Base-by-base conservation (phyloP, 2,797 vertebrate species). In the Masticophis lateralis region DNA sequence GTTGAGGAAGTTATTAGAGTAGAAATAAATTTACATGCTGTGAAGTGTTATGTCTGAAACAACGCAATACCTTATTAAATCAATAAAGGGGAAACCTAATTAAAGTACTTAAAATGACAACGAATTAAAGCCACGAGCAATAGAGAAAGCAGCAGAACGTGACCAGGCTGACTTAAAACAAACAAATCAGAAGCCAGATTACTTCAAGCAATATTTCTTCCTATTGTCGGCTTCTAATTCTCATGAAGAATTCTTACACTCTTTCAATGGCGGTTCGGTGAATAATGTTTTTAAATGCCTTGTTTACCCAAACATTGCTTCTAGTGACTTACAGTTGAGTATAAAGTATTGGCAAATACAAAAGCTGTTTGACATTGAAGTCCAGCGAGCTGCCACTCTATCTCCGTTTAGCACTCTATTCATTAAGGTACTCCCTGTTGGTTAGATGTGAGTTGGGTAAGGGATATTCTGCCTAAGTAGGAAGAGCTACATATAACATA, bases 301-400 rank as follows among this genome's bases (percentile, higher is more conserved):
- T 87, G 94, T 93, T 94, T 94, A 94, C 91, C 95, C 91, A 96
- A 5, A 5, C 22, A 25, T 94, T 56, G 83, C 55, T 89, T 88
- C 55, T 60, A 91, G 51, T 92, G 95, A 96, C 91, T 94, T 93
- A 91, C 2, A 0, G 91, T 69, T 60, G 94, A 59, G 86, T 57
- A 88, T 94, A 87, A 95, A 96, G 94, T 96, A 96, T 96, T 96
- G 95, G 95, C 93, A 97, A 92, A 96, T 87, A 92, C 43, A 51
- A 94, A 51, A 94, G 87, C 88, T 92, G 94, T 93, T 96, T 95
- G 95, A 94, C 51, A 87, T 89, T 79, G 94, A 91, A 93, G 51
- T 63, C 91, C 47, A 89, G 83, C 86, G 56, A 95, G 91, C 90
- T 47, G 20, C 20, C 25, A 47, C 37, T 25, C 20, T 96, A 56